phyloP scores from a whole-genome alignment of 2,888 invertebrate species.

The Caenorhabditis sp. region DNA sequence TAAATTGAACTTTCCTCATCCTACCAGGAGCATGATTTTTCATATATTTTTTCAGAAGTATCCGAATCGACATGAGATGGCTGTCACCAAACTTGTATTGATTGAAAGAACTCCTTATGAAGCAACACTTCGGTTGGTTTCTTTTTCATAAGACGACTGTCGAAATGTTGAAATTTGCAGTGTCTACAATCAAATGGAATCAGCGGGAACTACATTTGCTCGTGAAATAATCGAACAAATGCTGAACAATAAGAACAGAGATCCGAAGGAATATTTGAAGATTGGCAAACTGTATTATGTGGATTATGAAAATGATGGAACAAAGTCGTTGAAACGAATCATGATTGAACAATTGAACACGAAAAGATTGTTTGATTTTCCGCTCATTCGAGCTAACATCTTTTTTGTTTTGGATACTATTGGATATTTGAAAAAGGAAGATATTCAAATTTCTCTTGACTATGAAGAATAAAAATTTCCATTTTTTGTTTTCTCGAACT shows the following conservation, averaged over 20 bases:
- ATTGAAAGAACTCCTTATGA: conserved; percentile 9
- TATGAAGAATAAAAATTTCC: conserved; percentile 2
- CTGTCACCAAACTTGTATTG: conserved; percentile 16
- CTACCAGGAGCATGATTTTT: too few species aligned
- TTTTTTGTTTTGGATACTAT: conserved; percentile 16
- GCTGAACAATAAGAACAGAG: conserved; percentile 1
- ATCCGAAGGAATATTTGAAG: background rate
- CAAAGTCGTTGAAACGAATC: conserved; percentile 17
- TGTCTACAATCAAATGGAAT: background rate
- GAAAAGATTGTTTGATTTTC: conserved; percentile 1
- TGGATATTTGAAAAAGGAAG: conserved; percentile 11
- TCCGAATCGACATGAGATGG: background rate
- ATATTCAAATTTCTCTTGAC: conserved; percentile 13
- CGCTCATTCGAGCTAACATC: conserved; percentile 12
- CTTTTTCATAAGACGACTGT: background rate
- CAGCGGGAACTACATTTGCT: background rate
- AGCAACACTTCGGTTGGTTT: conserved; percentile 13
- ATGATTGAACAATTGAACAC: background rate
- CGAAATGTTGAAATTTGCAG: conserved; percentile 7
- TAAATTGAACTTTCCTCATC: too few species aligned
- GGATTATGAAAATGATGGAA: background rate
- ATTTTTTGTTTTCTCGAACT: conserved; percentile 2
- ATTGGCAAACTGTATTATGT: conserved; percentile 7
- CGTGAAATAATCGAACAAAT: background rate
- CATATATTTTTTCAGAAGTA: background rate